A percentile compares a stretch with the other conserved stretches of the same genome.
Evolutionary conservation across 2,888 invertebrate genomes (phyloP).

Genomic region (Sipha maydis): DNA sequence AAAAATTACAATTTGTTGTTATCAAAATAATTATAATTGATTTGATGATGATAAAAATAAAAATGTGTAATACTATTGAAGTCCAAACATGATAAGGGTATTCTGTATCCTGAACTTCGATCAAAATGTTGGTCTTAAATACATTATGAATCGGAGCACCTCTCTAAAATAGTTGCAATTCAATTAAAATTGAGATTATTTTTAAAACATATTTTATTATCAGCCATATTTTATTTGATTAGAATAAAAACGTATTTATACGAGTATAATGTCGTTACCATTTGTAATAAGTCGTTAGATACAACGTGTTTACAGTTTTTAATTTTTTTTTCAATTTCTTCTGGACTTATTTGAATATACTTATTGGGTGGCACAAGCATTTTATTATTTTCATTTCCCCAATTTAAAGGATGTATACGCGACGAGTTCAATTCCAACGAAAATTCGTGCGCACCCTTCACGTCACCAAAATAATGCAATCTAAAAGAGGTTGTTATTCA

Average conservation of each 20-base stretch:
- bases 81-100: slow-evolving; percentile 56
- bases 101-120: slow-evolving; percentile 58
- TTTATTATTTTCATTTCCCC: slow-evolving; percentile 49
- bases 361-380: slow-evolving; percentile 24
- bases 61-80: slow-evolving; percentile 35
- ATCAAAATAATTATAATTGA: too few relatives aligned
- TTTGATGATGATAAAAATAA: too few relatives aligned
- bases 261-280: slow-evolving; percentile 16
- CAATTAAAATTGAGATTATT: too few relatives aligned
- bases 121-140: slow-evolving; percentile 35
- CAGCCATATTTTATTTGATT: too few relatives aligned
- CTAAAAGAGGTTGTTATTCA: not conserved
- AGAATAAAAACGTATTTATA: not conserved
- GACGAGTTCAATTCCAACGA: slow-evolving; percentile 16
- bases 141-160: slow-evolving; percentile 48
- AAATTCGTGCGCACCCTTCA: slow-evolving; percentile 25
- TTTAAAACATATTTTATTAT: too few relatives aligned
- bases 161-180: slow-evolving; percentile 20
- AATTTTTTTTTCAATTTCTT: slow-evolving; percentile 25
- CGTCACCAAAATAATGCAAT: slow-evolving; percentile 45
- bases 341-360: slow-evolving; percentile 4
- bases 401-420: slow-evolving; percentile 41
- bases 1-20: too few relatives aligned
- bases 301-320: slow-evolving; percentile 13
- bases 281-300: slow-evolving; percentile 11